These are phyloP conservation scores for Pemphredon lugubris DNA, from an alignment of 2,888 invertebrate species.

Conservation along the genomic window DNA sequence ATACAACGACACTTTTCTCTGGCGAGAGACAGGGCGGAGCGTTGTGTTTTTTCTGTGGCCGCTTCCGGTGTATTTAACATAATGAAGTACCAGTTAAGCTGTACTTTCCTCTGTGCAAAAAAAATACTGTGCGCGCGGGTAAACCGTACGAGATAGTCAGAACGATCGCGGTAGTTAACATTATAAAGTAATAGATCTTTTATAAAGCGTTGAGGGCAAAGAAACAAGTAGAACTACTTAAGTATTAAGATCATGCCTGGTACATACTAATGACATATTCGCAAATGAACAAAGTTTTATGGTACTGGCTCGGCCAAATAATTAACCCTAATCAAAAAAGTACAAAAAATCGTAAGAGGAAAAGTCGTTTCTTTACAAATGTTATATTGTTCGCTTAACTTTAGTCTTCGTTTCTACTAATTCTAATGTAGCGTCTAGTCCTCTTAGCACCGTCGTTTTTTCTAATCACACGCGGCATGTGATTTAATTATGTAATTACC, in stretches of 20 bases:
- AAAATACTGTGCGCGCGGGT: conserved; percentile 27
- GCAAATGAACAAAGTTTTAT: conserved; percentile 54
- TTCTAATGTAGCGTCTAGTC: conserved; percentile 77
- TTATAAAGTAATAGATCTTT: conserved; percentile 46
- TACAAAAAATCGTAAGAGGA: conserved; percentile 75
- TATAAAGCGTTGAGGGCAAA: conserved; percentile 52
- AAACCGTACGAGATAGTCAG: conserved; percentile 19
- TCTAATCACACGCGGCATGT: conserved; percentile 46
- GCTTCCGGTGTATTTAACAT: conserved; percentile 58
- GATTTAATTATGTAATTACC: conserved; percentile 37
- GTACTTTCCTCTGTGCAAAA: conserved; percentile 48
- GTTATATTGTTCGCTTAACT: conserved; percentile 67
- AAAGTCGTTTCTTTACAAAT: conserved; percentile 53
- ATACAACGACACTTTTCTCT: conserved; percentile 59
- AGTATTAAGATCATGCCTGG: conserved; percentile 49
- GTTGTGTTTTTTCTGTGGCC: conserved; percentile 41
- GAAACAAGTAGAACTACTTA: conserved; percentile 49
- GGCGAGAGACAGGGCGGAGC: conserved; percentile 39
- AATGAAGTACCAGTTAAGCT: conserved; percentile 45
- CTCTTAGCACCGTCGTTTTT: conserved; percentile 73
- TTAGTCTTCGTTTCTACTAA: conserved; percentile 71
- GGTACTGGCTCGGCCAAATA: conserved; percentile 72
- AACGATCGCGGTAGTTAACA: conserved; percentile 25
- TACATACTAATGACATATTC: conserved; percentile 55
- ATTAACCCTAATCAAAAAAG: conserved; percentile 79